Conservation (phyloP, 2,797 vertebrate genomes). For the Neostethus bicornis region DNA sequence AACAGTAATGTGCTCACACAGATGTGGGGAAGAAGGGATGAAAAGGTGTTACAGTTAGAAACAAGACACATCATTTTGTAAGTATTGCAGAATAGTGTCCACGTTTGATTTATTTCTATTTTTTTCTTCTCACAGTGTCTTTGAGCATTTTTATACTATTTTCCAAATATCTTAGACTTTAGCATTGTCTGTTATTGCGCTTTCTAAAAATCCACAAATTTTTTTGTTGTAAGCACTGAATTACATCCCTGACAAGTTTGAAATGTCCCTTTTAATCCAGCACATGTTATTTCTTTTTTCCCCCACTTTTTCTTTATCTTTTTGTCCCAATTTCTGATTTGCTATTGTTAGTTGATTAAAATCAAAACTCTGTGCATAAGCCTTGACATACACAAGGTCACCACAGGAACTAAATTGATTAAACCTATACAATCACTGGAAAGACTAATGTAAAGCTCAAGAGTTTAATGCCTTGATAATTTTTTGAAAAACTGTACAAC, state of each 20-base stretch:
- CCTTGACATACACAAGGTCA: no score
- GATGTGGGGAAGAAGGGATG: neutral
- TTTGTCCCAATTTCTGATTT: no score
- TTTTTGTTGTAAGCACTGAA: conserved; percentile 25
- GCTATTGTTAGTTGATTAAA: no score
- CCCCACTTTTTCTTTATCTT: no score
- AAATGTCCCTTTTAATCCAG: conserved; percentile 27
- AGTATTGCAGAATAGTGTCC: no score
- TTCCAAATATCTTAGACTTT: conserved; percentile 40
- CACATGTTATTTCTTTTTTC: conserved; percentile 19
- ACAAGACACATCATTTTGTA: neutral
- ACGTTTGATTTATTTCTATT: conserved; percentile 3
- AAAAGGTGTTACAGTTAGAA: neutral
- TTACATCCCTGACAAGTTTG: conserved; percentile 26
- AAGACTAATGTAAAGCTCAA: no score
- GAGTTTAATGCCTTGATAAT: no score
- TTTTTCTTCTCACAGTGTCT: conserved; percentile 7
- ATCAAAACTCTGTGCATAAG: no score
- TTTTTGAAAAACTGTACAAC: no score
- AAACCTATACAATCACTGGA: no score
- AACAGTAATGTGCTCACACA: neutral
- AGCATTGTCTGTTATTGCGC: conserved; percentile 39
- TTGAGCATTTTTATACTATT: conserved; percentile 22
- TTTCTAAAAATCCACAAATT: conserved; percentile 21
- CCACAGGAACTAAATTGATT: no score